Percentiles rank a stretch among this genome's conserved stretches.
Conservation (phyloP, 2,888 invertebrate genomes). For the Melipona beecheii region DNA sequence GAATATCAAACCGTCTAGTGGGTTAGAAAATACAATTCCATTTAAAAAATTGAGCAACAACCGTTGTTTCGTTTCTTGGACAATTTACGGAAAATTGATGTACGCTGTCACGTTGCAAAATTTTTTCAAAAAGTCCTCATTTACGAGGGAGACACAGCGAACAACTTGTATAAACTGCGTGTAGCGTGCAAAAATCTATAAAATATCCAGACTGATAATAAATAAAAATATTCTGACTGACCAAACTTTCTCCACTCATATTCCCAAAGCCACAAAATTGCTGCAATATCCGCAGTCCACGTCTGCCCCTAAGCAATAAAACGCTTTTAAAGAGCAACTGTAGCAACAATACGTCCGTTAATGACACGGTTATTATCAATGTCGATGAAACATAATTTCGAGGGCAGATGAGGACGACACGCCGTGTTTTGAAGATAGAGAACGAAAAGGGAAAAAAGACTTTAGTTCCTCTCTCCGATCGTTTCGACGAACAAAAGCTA, state of each 20-base stretch:
- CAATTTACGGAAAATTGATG: no score
- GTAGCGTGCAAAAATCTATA: not conserved
- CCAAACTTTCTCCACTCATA: no score
- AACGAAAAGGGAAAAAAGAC: not conserved
- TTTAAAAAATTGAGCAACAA: no score
- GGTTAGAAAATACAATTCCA: no score
- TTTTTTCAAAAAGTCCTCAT: no score
- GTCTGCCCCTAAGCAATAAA: constrained; percentile 32
- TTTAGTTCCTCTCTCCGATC: not conserved
- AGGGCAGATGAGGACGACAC: not conserved
- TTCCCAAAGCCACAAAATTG: not conserved
- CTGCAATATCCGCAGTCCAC: not conserved
- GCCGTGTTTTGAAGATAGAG: constrained; percentile 3
- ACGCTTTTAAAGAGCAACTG: constrained; percentile 11
- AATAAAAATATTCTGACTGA: no score
- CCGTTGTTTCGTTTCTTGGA: no score
- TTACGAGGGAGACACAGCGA: no score
- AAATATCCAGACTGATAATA: not conserved
- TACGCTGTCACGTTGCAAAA: no score
- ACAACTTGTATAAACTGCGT: no score
- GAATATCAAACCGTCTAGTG: no score
- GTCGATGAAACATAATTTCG: constrained; percentile 20
- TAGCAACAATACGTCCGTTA: constrained; percentile 17
- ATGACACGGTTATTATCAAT: constrained; percentile 43
- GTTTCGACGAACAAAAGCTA: not conserved